Evolutionary conservation across 2,888 invertebrate species (phyloP), one percentile per base, ranked within the genome.

Genomic region (Tipula vernalis): DNA sequence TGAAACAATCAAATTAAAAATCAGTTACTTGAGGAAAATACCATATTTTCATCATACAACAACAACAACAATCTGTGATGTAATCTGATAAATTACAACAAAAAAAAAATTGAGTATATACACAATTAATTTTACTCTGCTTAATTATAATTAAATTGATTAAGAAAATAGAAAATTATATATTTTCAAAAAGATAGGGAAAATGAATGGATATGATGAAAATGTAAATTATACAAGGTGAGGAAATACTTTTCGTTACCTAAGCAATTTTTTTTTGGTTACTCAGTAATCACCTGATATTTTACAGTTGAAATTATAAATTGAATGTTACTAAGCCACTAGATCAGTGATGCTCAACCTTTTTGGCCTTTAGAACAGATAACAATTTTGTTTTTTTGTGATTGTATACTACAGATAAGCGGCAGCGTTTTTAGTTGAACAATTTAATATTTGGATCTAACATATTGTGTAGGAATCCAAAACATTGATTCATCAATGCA

Each of bases 71-170:
- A 39, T 6, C 18, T 28, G 28, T 28, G 28, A 28, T 71, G 71
- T 71, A 71, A 71, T 71, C 71, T 28, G 71, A 71, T 71, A 71
- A 71, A 10, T 71, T 71, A 28, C 28, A 28, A 71, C 15, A 57
- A 57, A 57, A 28, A 71, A 71, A 10, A 51, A n/a, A n/a, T 15
- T 71, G 10, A 28, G 28, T 28, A 28, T 8, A 71, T 71, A 28
- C 71, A 71, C 71, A 28, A 71, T 71, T 71, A 28, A 71, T 71
- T 18, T 71, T 71, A 71, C 71, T 71, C 71, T 71, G 71, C 71
- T 71, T 71, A 71, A 71, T 71, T 71, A 71, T 71, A 71, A 71
- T 71, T 71, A 71, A 71, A 71, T 71, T 71, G 71, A 71, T 71
- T 71, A 71, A 71, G 71, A 71, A 71, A 71, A 71, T 28, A 28